Evolutionary conservation across 2,113 vertebrate genomes (phyloP), one percentile per base, ranked within the genome.

Genomic region (Bufo bufo): DNA sequence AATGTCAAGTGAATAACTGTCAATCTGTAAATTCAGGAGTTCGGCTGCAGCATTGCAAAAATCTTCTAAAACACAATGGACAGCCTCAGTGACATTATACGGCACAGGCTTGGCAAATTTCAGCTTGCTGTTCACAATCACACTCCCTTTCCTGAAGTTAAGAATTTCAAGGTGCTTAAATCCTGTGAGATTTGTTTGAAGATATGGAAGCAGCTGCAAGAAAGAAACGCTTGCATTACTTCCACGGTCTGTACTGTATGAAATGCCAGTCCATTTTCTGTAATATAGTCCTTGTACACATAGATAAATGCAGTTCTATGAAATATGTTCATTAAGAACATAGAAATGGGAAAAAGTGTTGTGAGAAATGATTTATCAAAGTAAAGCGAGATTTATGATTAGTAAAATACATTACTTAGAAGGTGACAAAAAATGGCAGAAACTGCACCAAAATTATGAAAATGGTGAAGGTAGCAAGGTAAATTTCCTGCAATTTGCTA

Each of bases 151-250:
- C 89, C 95, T 93, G 94, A 99, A 99, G 93, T 96, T 97, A 0
- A 99, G 95, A 79, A 99, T 97, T 94, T 99, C 97, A 89, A 99
- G 93, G 2, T 98, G 95, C 90, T 94, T 97, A 92, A 99, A 99
- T 78, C 97, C 98, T 0, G 96, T 98, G 4, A 99, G 95, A 92
- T 97, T 98, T 74, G 97, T 96, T 89, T 93, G 95, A 6, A 98
- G 94, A 90, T 95, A 98, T 0, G 97, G 97, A 87, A 98, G 94
- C 87, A 99, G 94, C 97, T 99, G 94, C 71, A 90, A 88, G 85
- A 92, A 52, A 90, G 72, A 77, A 59, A 65, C 13, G 5, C 10
- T 16, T 72, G 66, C 9, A 56, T 85, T 85, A 16, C 11, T 19
- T 12, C 49, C 13, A 47, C 33, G 19, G 43, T 56, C 47, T 50